Conservation (phyloP, 1,140 invertebrate species). For the Ericerus pela region DNA sequence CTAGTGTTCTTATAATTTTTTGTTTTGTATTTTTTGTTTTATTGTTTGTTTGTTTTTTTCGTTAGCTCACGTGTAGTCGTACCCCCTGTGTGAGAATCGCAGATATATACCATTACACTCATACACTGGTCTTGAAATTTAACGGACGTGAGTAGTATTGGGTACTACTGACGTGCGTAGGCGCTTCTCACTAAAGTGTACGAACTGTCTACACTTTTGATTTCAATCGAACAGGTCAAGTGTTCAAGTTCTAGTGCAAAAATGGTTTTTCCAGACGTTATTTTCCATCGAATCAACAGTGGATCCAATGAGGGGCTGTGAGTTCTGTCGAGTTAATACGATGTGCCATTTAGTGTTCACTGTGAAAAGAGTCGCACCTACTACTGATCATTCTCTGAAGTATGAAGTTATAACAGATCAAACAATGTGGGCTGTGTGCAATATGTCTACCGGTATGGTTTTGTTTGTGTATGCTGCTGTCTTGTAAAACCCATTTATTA, state of each 20-base stretch:
- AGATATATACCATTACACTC: too few species aligned
- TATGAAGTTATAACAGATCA: slow-evolving; percentile 85
- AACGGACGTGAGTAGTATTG: too few species aligned
- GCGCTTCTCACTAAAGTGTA: too few species aligned
- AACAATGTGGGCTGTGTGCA: slow-evolving; percentile 77
- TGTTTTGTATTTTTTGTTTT: not conserved
- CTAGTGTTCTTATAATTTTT: not conserved
- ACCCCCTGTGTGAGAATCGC: too few species aligned
- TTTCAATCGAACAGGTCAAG: too few species aligned
- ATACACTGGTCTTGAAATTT: too few species aligned
- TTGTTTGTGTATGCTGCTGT: not conserved
- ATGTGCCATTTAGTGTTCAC: slow-evolving; percentile 71
- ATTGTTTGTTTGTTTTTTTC: too few species aligned
- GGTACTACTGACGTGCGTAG: too few species aligned
- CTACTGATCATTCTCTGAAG: slow-evolving; percentile 50
- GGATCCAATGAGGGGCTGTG: slow-evolving; percentile 28
- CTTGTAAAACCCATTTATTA: not conserved
- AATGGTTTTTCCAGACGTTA: not conserved
- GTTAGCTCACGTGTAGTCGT: too few species aligned
- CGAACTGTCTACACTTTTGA: too few species aligned
- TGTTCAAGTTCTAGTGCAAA: too few species aligned
- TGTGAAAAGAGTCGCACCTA: slow-evolving; percentile 40
- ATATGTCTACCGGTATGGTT: slow-evolving; percentile 4
- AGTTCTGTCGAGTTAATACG: slow-evolving; percentile 74
- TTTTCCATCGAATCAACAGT: not conserved